Evolutionary conservation across 2,797 vertebrate species (phyloP).

Genomic region (Pseudochromis fuscus): DNA sequence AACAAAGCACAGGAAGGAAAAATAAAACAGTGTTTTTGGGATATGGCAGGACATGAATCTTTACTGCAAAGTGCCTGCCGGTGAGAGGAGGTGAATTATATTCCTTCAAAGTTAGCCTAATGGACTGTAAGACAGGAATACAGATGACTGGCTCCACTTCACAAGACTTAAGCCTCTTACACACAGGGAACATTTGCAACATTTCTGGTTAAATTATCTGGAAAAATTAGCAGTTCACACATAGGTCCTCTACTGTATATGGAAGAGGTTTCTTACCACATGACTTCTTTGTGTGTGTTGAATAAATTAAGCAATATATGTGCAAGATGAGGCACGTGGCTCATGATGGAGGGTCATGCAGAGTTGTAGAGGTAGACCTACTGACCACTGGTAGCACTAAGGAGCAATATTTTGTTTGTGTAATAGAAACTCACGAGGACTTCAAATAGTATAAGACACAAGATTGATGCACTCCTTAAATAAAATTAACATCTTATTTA

Average conservation of each 20-base stretch:
- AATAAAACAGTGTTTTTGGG: conserved; percentile 37
- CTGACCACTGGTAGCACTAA: background rate
- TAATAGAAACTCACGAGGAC: too few relatives aligned
- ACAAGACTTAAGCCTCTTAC: conserved; percentile 40
- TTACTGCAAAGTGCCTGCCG: conserved; percentile 17
- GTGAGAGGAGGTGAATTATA: conserved; percentile 48
- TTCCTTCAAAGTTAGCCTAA: conserved; percentile 48
- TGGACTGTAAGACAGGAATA: conserved; percentile 51
- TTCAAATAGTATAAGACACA: too few relatives aligned
- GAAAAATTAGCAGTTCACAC: conserved; percentile 1
- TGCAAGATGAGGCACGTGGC: background rate
- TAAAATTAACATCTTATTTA: too few relatives aligned
- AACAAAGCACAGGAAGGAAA: conserved; percentile 32
- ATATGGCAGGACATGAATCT: conserved; percentile 41
- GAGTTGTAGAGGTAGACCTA: background rate
- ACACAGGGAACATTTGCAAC: conserved; percentile 6
- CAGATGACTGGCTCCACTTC: conserved; percentile 31
- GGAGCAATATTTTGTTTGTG: background rate
- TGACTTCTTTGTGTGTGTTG: too few relatives aligned
- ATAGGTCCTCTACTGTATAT: background rate
- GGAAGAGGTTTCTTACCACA: background rate
- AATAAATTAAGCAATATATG: background rate
- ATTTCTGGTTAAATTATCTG: conserved; percentile 17
- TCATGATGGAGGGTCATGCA: background rate
- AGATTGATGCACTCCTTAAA: too few relatives aligned